Percentiles rank a stretch among this genome's conserved stretches.
These are phyloP conservation scores for Pipistrellus pipistrellus DNA, from an alignment of 2,797 vertebrate genomes.

Conservation along the genomic window DNA sequence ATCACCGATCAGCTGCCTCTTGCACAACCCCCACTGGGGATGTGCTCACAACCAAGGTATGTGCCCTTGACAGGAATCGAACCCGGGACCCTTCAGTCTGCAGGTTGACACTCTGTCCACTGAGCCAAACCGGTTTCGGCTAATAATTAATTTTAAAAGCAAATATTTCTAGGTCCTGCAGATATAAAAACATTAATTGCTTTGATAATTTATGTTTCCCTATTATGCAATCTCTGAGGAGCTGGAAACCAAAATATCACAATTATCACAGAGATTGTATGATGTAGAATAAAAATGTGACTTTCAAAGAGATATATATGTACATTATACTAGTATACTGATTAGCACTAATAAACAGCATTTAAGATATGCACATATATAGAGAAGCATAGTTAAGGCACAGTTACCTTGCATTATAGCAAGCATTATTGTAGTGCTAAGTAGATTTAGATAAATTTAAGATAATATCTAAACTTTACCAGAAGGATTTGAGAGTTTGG, in stretches of 20 bases:
- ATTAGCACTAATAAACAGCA: slow-evolving; percentile 4
- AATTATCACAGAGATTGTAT: not conserved
- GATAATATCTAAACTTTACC: not conserved
- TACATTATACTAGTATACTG: not conserved
- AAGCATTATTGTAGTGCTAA: not conserved
- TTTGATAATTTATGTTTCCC: slow-evolving; percentile 73
- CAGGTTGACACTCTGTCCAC: too few species aligned
- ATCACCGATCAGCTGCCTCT: too few species aligned
- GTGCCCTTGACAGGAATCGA: too few species aligned
- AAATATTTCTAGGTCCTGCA: slow-evolving; percentile 63
- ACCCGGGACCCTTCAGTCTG: too few species aligned
- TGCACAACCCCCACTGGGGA: too few species aligned
- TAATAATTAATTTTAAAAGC: slow-evolving; percentile 79
- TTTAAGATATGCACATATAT: not conserved
- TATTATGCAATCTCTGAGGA: slow-evolving; percentile 46
- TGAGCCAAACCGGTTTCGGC: too few species aligned
- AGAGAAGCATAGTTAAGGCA: not conserved
- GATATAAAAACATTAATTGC: slow-evolving; percentile 78
- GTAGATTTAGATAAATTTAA: slow-evolving; percentile 8
- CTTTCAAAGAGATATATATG: not conserved
- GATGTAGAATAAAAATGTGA: not conserved
- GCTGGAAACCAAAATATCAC: slow-evolving; percentile 35
- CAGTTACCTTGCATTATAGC: not conserved
- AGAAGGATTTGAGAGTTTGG: not conserved
- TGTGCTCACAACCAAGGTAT: too few species aligned